These are phyloP conservation scores for Oryzaephilus surinamensis DNA, from an alignment of 1,140 invertebrate genomes.

Conservation along the genomic window DNA sequence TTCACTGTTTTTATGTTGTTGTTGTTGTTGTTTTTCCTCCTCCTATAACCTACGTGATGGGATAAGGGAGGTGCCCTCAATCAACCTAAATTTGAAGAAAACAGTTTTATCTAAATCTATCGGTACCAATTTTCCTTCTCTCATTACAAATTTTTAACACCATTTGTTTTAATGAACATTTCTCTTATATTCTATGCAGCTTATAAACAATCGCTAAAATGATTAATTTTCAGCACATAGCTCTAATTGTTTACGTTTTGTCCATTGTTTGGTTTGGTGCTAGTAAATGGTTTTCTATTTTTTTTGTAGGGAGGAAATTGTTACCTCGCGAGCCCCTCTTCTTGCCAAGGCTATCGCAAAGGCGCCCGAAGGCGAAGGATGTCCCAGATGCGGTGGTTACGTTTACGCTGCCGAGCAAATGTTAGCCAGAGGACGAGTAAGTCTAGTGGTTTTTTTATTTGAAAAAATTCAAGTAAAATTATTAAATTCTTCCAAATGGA, in stretches of 20 bases:
- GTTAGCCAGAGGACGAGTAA: slow-evolving; percentile 80
- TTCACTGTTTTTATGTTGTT: too few relatives aligned
- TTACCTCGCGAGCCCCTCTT: slow-evolving; percentile 23
- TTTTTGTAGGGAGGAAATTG: slow-evolving; percentile 23
- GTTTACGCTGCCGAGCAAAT: slow-evolving; percentile 92
- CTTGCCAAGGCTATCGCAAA: slow-evolving; percentile 61
- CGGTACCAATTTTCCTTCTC: slow-evolving; percentile 47
- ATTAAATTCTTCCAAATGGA: slow-evolving; percentile 1
- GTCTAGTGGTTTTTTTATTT: slow-evolving; percentile 28
- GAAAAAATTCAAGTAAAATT: neutral
- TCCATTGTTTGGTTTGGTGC: too few relatives aligned
- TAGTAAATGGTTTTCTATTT: too few relatives aligned
- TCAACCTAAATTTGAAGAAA: too few relatives aligned
- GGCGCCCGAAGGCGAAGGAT: slow-evolving; percentile 76
- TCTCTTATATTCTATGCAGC: too few relatives aligned
- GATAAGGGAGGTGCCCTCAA: slow-evolving; percentile 50
- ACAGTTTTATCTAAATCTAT: slow-evolving; percentile 12
- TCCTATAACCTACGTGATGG: slow-evolving; percentile 42
- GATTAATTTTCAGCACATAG: too few relatives aligned
- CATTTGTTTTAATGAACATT: too few relatives aligned
- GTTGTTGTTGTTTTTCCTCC: too few relatives aligned
- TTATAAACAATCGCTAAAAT: too few relatives aligned
- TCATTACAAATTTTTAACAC: slow-evolving; percentile 39
- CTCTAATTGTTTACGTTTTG: too few relatives aligned
- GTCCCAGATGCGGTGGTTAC: slow-evolving; percentile 80